Evolutionary conservation across 2,113 vertebrate species (phyloP).

Genomic region (Thymallus thymallus): DNA sequence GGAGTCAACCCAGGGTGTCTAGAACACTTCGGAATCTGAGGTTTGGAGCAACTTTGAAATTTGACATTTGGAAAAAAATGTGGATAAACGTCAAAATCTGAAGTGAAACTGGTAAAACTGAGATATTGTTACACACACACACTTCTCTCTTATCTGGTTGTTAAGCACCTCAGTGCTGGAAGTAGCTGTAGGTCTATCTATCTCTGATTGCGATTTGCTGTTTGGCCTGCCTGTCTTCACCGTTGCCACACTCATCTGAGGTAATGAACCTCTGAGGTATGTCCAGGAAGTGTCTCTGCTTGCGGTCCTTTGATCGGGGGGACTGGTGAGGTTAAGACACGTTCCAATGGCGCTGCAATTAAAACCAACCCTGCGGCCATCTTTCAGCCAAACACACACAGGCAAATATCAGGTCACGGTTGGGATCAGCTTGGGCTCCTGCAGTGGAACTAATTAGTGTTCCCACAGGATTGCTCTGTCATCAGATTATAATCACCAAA

Average conservation of each 20-base stretch:
- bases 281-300: no score
- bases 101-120: no score
- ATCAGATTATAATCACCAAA: constrained; percentile 70
- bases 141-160: neutral
- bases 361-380: constrained; percentile 68
- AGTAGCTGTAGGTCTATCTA: no score
- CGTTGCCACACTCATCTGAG: no score
- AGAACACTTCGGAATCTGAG: no score
- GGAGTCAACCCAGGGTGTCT: no score
- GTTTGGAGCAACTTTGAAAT: no score
- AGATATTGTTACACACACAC: neutral
- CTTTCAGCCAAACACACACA: constrained; percentile 65
- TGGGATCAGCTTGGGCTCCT: constrained; percentile 56
- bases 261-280: no score
- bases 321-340: constrained; percentile 49
- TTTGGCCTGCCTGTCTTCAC: no score
- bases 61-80: no score
- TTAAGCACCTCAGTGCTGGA: neutral
- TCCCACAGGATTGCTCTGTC: constrained; percentile 72
- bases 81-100: no score
- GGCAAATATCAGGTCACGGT: constrained; percentile 72
- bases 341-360: constrained; percentile 71
- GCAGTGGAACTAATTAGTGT: constrained; percentile 76
- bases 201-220: no score
- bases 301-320: constrained; percentile 50